Conservation (phyloP, 2,113 vertebrate species). For the Pandion haliaetus region DNA sequence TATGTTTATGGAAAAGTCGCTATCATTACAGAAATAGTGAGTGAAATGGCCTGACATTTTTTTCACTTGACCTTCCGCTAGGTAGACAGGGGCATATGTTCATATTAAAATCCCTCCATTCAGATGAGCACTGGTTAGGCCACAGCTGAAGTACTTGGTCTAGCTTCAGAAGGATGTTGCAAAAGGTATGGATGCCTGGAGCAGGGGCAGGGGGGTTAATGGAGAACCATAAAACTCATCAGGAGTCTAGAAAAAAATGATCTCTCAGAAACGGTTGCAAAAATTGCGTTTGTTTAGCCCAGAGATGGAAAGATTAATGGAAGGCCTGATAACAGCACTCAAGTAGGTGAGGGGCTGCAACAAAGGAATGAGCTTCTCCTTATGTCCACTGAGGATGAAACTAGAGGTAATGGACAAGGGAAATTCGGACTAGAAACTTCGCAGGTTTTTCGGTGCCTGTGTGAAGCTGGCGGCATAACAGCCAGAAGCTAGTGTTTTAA, state of each 20-base stretch:
- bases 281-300: neutral
- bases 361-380: neutral
- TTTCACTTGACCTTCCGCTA: neutral
- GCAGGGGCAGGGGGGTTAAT: neutral
- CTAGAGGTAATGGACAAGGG: neutral
- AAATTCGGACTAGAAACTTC: neutral
- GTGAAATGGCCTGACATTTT: neutral
- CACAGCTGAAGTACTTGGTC: neutral
- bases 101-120: neutral
- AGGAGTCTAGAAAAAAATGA: neutral
- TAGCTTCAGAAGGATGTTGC: neutral
- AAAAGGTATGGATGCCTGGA: neutral
- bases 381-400: neutral
- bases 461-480: neutral
- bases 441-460: neutral
- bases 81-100: neutral
- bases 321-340: neutral
- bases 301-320: neutral
- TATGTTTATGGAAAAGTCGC: neutral
- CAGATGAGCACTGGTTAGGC: neutral
- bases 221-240: neutral
- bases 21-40: neutral
- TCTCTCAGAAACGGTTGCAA: neutral
- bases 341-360: neutral
- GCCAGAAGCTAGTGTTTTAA: neutral